Conservation (phyloP, 2,888 invertebrate species). For the Sinohyriopsis cumingii region DNA sequence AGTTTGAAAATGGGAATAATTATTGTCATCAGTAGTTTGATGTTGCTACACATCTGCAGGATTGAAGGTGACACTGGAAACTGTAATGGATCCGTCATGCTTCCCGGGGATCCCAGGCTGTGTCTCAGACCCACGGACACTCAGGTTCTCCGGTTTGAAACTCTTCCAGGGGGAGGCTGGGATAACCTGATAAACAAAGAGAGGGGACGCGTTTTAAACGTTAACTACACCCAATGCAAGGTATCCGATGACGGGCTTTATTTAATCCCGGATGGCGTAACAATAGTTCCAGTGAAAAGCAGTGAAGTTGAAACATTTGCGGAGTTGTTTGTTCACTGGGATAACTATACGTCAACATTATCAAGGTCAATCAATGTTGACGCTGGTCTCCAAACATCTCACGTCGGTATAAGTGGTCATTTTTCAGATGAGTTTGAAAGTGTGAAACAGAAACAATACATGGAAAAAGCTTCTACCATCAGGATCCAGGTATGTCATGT, state of each 20-base stretch:
- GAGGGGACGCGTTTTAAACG: no score
- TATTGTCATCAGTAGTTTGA: no score
- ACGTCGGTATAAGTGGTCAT: slow-evolving; percentile 46
- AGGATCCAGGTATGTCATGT: slow-evolving; percentile 36
- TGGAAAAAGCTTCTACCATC: slow-evolving; percentile 46
- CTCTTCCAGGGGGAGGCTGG: slow-evolving; percentile 61
- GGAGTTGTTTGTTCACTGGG: slow-evolving; percentile 49
- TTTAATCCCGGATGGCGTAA: slow-evolving; percentile 56
- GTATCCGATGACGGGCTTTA: slow-evolving; percentile 57
- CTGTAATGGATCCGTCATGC: no score
- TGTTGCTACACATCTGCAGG: no score
- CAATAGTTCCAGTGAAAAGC: slow-evolving; percentile 50
- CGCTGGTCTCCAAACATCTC: slow-evolving; percentile 32
- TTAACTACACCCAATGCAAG: slow-evolving; percentile 51
- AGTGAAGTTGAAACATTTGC: slow-evolving; percentile 52
- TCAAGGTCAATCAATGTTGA: slow-evolving; percentile 48
- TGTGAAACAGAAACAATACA: slow-evolving; percentile 42
- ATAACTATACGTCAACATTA: slow-evolving; percentile 45
- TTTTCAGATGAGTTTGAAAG: slow-evolving; percentile 48
- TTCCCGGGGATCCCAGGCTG: slow-evolving; percentile 21
- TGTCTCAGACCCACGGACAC: slow-evolving; percentile 8
- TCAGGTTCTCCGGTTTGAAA: slow-evolving; percentile 37
- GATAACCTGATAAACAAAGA: slow-evolving; percentile 61
- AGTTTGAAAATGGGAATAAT: no score
- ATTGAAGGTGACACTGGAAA: no score